phyloP scores from a whole-genome alignment of 2,113 vertebrate genomes.

The Chaetura pelagica region DNA sequence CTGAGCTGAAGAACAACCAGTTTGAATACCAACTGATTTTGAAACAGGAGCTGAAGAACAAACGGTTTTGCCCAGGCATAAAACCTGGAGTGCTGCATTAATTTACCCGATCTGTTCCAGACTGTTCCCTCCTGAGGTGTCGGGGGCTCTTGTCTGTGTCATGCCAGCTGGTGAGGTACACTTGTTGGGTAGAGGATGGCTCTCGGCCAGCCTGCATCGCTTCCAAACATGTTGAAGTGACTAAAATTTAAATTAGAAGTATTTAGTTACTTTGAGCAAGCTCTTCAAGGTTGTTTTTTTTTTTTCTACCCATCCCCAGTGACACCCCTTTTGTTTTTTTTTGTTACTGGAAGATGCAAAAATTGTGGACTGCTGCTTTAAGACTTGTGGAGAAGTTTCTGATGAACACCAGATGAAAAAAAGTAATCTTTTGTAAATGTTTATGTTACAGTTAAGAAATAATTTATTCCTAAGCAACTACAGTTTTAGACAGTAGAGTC shows the following conservation, averaged over 20 bases:
- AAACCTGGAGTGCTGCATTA: constrained; percentile 23
- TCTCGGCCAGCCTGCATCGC: background rate
- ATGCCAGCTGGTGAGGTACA: constrained; percentile 54
- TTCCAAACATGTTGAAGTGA: constrained; percentile 63
- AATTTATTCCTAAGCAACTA: constrained; percentile 38
- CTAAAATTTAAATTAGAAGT: constrained; percentile 46
- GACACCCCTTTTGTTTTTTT: background rate
- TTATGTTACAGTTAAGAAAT: constrained; percentile 36
- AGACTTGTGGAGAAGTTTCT: constrained; percentile 30
- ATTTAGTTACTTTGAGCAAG: constrained; percentile 48
- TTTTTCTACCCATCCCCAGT: background rate
- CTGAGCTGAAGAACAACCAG: background rate
- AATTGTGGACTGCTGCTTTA: background rate
- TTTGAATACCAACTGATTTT: constrained; percentile 23
- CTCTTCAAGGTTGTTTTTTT: constrained; percentile 33
- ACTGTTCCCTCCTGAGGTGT: constrained; percentile 45
- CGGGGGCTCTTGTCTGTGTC: constrained; percentile 33
- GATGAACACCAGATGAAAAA: constrained; percentile 45
- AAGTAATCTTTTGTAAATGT: background rate
- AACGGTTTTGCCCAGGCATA: constrained; percentile 10
- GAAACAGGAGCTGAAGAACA: background rate
- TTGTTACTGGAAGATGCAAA: constrained; percentile 29
- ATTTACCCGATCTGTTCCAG: constrained; percentile 17
- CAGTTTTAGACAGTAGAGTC: background rate
- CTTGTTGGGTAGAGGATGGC: constrained; percentile 44